Evolutionary conservation across 2,113 vertebrate species (phyloP).

Genomic region (Pogonocichla stellata): DNA sequence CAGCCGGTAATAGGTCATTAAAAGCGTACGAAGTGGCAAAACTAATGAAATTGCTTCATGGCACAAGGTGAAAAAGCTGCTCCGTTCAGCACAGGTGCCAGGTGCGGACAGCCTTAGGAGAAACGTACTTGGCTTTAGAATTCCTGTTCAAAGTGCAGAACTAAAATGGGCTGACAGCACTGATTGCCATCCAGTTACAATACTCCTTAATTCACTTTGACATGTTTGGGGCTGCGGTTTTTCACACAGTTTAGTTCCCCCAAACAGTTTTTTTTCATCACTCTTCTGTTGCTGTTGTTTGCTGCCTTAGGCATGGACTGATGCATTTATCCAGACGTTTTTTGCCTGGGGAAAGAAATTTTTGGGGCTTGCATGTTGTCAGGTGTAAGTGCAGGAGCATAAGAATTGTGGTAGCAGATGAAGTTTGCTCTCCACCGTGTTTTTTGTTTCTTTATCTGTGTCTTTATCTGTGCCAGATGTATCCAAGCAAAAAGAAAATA

Average conservation of each 20-base stretch:
- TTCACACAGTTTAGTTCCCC: accelerated
- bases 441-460: not conserved
- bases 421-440: accelerated
- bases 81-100: accelerated
- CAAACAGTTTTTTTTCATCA: not conserved
- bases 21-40: not conserved
- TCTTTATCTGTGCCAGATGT: not conserved
- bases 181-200: not conserved
- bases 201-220: not conserved
- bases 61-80: not conserved
- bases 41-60: accelerated
- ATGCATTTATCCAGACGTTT: not conserved
- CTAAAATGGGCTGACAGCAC: accelerated
- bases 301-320: not conserved
- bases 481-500: not conserved
- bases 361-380: accelerated
- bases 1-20: accelerated
- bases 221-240: not conserved
- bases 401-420: accelerated
- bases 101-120: accelerated
- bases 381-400: not conserved
- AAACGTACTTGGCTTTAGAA: accelerated
- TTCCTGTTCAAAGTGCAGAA: not conserved
- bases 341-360: not conserved
- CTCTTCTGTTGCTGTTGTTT: not conserved